Evolutionary conservation across 2,888 invertebrate species (phyloP), one percentile per base, ranked within the genome.

Genomic region (Patella ulyssiponensis): DNA sequence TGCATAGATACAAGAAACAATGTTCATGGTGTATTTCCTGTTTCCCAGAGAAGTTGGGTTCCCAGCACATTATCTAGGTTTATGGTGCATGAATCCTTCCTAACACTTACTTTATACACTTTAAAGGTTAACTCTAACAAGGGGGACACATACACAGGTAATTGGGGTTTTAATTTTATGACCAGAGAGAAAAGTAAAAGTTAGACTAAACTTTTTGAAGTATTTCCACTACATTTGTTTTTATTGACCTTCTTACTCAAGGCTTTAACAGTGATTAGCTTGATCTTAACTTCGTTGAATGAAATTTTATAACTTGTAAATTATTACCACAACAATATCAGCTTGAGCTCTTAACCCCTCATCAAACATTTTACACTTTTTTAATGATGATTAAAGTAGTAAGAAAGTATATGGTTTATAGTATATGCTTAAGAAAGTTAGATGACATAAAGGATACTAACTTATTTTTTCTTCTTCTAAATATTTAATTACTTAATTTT

Each of bases 51-150:
- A 64, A 23, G 20, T 9, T 20, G 23, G 23, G 2, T 64, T 64
- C 64, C 23, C 64, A 64, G 20, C 64, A 64, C 20, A 64, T 64
- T 64, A 64, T 64, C 64, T 64, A 20, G 3, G 23, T 64, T 64
- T 64, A 64, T 64, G 64, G 23, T 64, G 64, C 64, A 64, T 64
- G 64, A 64, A 64, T 64, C 64, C 64, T 64, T 23, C 64, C 44
- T 44, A 44, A 44, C 44, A 44, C 44, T 44, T 44, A 44, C 44
- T 44, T 44, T 44, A 44, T 44, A 44, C 7, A 44, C 44, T 44
- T 44, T 9, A 44, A 44, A 44, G 44, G 44, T 44, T 33, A 44
- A 44, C 44, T 44, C 44, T 44, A 44, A 44, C 44, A 44, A 44
- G 44, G 1, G 44, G 44, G 9, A 9, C 44, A 44, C 5, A 9